Evolutionary conservation across 2,888 invertebrate genomes (phyloP).

Genomic region (Atrina japonica): DNA sequence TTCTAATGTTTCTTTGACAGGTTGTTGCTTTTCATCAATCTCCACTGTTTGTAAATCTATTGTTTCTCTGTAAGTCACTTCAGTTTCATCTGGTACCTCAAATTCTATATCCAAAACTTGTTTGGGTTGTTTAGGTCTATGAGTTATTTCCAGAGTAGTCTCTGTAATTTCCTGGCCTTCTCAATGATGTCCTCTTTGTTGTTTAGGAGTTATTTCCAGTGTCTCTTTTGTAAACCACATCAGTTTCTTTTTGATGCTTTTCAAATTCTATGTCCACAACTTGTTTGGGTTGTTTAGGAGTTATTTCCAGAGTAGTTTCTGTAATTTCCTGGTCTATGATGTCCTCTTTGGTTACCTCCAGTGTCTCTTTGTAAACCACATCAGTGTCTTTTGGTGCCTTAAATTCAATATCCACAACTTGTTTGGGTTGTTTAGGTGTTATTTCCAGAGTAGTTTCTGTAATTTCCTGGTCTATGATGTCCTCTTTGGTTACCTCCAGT

Average conservation of each 20-base stretch:
- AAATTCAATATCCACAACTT: background rate
- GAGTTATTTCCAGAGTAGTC: constrained; percentile 32
- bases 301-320: no score
- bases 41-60: background rate
- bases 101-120: constrained; percentile 16
- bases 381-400: background rate
- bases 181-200: no score
- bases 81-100: background rate
- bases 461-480: no score
- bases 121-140: constrained; percentile 28
- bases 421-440: constrained; percentile 34
- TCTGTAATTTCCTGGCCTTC: no score
- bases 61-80: no score
- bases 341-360: background rate
- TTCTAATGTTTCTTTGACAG: no score
- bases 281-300: background rate
- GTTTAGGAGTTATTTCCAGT: no score
- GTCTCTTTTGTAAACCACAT: no score
- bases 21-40: constrained; percentile 20
- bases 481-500: no score
- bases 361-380: no score
- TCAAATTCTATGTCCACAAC: constrained; percentile 7
- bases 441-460: no score
- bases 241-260: no score
- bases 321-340: constrained; percentile 10